Conservation (phyloP, 2,888 invertebrate genomes). For the Dolichopus griseipennis region DNA sequence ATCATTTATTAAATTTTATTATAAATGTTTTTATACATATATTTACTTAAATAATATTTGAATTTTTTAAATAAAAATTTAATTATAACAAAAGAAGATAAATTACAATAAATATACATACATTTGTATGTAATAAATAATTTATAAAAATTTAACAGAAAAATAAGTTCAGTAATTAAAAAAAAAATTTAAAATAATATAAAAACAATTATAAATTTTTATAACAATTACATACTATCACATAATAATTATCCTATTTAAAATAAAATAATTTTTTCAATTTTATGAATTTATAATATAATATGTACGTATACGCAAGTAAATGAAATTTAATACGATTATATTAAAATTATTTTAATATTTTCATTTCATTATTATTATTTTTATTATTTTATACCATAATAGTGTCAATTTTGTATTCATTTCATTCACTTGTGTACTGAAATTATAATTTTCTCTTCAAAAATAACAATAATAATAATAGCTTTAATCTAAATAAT, state of each 20-base stretch:
- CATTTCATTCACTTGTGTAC: neutral
- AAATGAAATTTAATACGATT: neutral
- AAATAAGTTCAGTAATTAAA: too few species aligned
- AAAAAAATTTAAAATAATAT: too few species aligned
- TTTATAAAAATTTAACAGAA: too few species aligned
- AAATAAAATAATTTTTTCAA: neutral
- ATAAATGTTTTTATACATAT: too few species aligned
- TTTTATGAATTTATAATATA: neutral
- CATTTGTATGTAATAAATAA: too few species aligned
- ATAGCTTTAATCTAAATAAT: constrained; percentile 1
- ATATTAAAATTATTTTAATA: neutral
- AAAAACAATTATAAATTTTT: too few species aligned
- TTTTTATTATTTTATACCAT: neutral
- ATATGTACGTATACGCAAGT: neutral
- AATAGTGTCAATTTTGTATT: constrained; percentile 6
- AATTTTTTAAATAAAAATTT: too few species aligned
- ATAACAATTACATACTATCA: too few species aligned
- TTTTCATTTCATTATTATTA: neutral
- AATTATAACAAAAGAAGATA: neutral
- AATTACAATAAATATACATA: neutral
- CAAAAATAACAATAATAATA: neutral
- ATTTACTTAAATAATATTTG: too few species aligned
- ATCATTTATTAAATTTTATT: too few species aligned
- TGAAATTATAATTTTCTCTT: neutral
- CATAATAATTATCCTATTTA: neutral